Evolutionary conservation across 2,888 invertebrate species (phyloP).

Genomic region (Elmis aenea): DNA sequence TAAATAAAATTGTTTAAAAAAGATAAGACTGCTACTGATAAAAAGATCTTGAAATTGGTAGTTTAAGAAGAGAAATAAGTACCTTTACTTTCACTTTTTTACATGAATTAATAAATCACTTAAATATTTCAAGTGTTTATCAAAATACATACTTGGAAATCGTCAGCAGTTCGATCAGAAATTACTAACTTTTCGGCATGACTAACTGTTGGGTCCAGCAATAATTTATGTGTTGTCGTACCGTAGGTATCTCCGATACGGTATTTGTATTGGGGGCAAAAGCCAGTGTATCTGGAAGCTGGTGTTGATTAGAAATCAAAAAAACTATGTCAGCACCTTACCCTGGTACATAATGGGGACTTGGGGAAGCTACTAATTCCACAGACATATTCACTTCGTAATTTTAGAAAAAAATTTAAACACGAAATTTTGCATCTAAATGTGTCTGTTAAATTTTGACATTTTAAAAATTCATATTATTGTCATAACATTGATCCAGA

Average conservation of each 20-base stretch:
- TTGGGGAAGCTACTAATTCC: slow-evolving; percentile 58
- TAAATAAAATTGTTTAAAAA: too few species aligned
- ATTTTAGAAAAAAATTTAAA: not conserved
- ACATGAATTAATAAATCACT: too few species aligned
- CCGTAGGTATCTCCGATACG: slow-evolving; percentile 73
- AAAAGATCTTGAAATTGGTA: not conserved
- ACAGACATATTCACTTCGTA: slow-evolving; percentile 25
- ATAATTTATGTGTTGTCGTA: slow-evolving; percentile 65
- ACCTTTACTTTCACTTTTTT: too few species aligned
- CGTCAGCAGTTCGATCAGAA: slow-evolving; percentile 58
- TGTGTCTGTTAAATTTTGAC: not conserved
- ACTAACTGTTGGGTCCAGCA: slow-evolving; percentile 67
- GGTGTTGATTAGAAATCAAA: not conserved
- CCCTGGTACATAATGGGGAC: slow-evolving; percentile 73
- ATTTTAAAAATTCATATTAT: too few species aligned
- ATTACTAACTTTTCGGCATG: slow-evolving; percentile 67
- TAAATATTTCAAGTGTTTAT: too few species aligned
- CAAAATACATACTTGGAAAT: slow-evolving; percentile 53
- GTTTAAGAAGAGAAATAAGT: too few species aligned
- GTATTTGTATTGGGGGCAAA: slow-evolving; percentile 70
- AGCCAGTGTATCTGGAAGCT: slow-evolving; percentile 65
- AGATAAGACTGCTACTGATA: too few species aligned
- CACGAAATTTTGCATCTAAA: not conserved
- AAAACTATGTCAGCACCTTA: slow-evolving; percentile 39
- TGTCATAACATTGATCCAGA: too few species aligned